Percentiles rank a stretch among this genome's conserved stretches.
phyloP scores from a whole-genome alignment of 2,888 invertebrate genomes.

The Drosophila rubida region DNA sequence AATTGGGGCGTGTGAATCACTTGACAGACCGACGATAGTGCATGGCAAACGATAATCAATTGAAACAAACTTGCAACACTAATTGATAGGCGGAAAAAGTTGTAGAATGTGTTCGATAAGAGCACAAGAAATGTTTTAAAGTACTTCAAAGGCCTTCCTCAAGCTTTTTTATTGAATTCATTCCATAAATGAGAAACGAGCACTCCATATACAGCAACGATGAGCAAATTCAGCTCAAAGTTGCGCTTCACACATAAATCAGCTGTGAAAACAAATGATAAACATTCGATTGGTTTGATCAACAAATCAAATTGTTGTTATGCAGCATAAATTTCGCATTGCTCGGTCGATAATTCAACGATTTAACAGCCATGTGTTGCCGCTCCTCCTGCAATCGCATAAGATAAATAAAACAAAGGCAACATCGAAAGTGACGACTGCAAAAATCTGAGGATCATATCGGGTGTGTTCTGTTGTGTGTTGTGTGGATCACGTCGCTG shows the following conservation, averaged over 20 bases:
- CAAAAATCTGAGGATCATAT: slow-evolving; percentile 25
- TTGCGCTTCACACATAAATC: slow-evolving; percentile 41
- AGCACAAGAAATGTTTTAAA: not conserved
- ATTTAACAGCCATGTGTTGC: slow-evolving; percentile 25
- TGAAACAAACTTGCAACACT: slow-evolving; percentile 17
- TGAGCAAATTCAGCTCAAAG: slow-evolving; percentile 9
- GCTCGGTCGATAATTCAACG: slow-evolving; percentile 42
- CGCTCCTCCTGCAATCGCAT: slow-evolving; percentile 13
- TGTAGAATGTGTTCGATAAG: slow-evolving; percentile 15
- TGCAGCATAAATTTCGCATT: slow-evolving; percentile 47
- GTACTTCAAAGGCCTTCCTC: not conserved
- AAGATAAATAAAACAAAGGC: slow-evolving; percentile 8
- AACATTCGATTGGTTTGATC: slow-evolving; percentile 34
- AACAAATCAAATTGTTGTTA: slow-evolving; percentile 58
- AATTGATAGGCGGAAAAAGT: slow-evolving; percentile 7
- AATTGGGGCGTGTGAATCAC: slow-evolving; percentile 64
- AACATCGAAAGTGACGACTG: slow-evolving; percentile 48
- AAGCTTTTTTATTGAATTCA: not conserved
- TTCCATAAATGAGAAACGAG: no score
- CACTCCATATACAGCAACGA: not conserved
- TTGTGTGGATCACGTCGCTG: slow-evolving; percentile 47
- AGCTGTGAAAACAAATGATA: slow-evolving; percentile 42
- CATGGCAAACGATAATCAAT: slow-evolving; percentile 4
- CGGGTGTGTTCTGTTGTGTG: slow-evolving; percentile 35
- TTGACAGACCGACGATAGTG: slow-evolving; percentile 21